Percentiles rank a stretch among this genome's conserved stretches.
phyloP scores from a whole-genome alignment of 1,140 invertebrate species.

The Bathynomus jamesi region DNA sequence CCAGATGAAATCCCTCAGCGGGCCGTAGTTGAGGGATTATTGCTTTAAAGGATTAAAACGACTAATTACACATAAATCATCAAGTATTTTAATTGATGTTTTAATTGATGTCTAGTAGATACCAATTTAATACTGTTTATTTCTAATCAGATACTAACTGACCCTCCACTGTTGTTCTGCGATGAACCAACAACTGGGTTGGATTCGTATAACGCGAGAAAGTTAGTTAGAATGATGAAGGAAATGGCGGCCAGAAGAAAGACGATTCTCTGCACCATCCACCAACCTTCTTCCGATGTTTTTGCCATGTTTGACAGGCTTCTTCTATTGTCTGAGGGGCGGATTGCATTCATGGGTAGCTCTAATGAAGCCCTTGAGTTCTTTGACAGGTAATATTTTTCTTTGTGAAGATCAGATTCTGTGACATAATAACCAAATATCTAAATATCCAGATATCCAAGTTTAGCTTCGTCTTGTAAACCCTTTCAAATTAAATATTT shows the following conservation, averaged over 20 bases:
- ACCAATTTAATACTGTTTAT: too few species aligned
- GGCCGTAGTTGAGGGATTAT: too few species aligned
- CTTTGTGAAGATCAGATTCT: background rate
- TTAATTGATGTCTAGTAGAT: too few species aligned
- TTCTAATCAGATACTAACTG: conserved; percentile 51
- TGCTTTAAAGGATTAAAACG: too few species aligned
- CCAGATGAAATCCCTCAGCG: too few species aligned
- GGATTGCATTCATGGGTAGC: conserved; percentile 67
- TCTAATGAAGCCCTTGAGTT: conserved; percentile 42
- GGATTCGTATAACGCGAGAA: conserved; percentile 52
- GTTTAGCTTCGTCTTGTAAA: too few species aligned
- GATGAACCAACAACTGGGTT: conserved; percentile 56
- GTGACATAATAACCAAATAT: too few species aligned
- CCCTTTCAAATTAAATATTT: too few species aligned
- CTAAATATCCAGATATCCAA: too few species aligned
- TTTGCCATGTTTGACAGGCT: conserved; percentile 73
- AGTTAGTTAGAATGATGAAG: conserved; percentile 53
- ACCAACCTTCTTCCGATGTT: conserved; percentile 77
- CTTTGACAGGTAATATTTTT: conserved; percentile 42
- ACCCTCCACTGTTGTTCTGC: conserved; percentile 52
- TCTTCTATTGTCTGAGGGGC: conserved; percentile 64
- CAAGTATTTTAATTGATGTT: too few species aligned
- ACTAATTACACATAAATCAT: too few species aligned
- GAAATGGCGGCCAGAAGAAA: conserved; percentile 57
- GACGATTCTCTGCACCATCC: conserved; percentile 73